Evolutionary conservation across 2,797 vertebrate genomes (phyloP).

Genomic region (Alfaro cultratus): DNA sequence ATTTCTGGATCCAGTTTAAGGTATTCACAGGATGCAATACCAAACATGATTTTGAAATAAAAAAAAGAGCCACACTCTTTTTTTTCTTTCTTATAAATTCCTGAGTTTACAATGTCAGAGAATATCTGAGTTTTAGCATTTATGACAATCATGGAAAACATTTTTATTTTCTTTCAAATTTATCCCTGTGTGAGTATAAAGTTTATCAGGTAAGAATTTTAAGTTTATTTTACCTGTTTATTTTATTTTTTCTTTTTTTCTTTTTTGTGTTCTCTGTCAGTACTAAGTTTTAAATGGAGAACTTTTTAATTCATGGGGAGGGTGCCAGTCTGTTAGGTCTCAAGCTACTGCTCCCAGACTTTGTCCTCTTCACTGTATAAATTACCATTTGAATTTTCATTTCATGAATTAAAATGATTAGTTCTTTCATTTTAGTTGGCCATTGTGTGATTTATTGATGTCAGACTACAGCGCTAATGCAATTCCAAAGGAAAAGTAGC

Average conservation of each 20-base stretch:
- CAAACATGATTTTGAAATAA: too few species aligned
- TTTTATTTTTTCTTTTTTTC: too few species aligned
- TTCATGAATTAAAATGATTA: neutral
- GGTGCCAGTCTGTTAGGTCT: neutral
- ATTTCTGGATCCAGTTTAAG: too few species aligned
- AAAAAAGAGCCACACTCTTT: too few species aligned
- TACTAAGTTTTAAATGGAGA: neutral
- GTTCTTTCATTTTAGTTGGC: neutral
- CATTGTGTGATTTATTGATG: neutral
- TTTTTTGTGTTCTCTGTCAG: neutral
- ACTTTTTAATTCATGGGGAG: neutral
- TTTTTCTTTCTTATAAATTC: too few species aligned
- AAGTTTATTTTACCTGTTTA: neutral
- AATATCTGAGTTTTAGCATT: neutral
- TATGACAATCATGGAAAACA: neutral
- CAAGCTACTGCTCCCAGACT: neutral
- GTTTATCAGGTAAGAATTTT: neutral
- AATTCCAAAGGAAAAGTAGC: neutral
- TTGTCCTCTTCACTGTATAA: neutral
- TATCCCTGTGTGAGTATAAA: neutral
- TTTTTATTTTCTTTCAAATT: neutral
- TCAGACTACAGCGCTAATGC: neutral
- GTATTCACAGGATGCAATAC: too few species aligned
- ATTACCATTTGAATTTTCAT: neutral
- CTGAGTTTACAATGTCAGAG: neutral